Conservation (phyloP, 2,113 vertebrate species). For the Phainopepla nitens region DNA sequence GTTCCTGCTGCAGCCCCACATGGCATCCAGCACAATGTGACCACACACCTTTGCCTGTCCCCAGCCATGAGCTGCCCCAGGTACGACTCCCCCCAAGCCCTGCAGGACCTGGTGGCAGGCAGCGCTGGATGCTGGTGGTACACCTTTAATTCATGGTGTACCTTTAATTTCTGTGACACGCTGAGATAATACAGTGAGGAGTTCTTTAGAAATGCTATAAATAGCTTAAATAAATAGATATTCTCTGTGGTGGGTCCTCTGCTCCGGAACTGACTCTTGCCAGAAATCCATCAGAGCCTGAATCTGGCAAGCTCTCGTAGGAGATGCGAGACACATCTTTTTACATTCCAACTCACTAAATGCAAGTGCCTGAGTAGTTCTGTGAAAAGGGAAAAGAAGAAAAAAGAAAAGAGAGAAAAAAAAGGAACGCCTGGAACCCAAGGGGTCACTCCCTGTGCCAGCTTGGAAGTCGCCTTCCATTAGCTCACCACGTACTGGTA, state of each 20-base stretch:
- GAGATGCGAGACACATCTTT: conserved; percentile 55
- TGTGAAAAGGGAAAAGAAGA: not conserved
- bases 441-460: conserved; percentile 14
- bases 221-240: conserved; percentile 70
- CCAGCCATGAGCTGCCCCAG: not conserved
- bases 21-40: not conserved
- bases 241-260: conserved; percentile 64
- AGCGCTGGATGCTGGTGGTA: not conserved
- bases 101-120: not conserved
- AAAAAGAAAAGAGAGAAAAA: no score
- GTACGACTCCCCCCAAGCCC: not conserved
- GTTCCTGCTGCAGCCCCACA: not conserved
- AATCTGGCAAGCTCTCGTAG: conserved; percentile 43
- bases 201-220: conserved; percentile 64
- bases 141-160: conserved; percentile 51
- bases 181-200: conserved; percentile 62
- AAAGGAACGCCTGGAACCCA: not conserved
- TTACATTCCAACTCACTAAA: conserved; percentile 43
- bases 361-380: conserved; percentile 9
- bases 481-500: not conserved
- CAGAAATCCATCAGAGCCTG: conserved; percentile 64
- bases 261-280: conserved; percentile 61
- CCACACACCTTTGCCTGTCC: not conserved
- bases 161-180: conserved; percentile 53
- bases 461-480: not conserved